These are phyloP conservation scores for Castor canadensis DNA, from an alignment of 2,113 vertebrate genomes.

Conservation along the genomic window DNA sequence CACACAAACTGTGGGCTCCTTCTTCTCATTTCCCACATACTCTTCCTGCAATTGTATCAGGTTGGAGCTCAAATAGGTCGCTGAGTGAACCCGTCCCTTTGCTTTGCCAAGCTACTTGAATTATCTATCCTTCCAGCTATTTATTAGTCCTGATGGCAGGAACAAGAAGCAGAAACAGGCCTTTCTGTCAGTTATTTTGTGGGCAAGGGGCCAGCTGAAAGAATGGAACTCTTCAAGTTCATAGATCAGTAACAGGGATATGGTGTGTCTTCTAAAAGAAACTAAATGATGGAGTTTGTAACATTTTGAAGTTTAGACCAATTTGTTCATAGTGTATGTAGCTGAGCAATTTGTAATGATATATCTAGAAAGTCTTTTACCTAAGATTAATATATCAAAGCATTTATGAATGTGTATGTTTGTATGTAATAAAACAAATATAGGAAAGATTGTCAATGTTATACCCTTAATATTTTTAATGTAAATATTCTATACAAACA, in stretches of 20 bases:
- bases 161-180: background rate
- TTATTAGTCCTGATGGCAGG: background rate
- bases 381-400: background rate
- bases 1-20: background rate
- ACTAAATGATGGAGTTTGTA: background rate
- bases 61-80: background rate
- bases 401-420: background rate
- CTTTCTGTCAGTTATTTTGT: background rate
- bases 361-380: background rate
- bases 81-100: accelerated
- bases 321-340: background rate
- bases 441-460: background rate
- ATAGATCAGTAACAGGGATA: background rate
- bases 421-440: no score
- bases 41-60: background rate
- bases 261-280: background rate
- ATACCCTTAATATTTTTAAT: background rate
- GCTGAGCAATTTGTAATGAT: background rate
- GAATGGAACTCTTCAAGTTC: no score
- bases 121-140: background rate
- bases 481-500: no score
- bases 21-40: background rate
- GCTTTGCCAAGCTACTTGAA: background rate
- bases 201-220: background rate
- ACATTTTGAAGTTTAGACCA: background rate